These are phyloP conservation scores for Benitochromis conjunctus DNA, from an alignment of 2,113 vertebrate genomes.

Conservation along the genomic window DNA sequence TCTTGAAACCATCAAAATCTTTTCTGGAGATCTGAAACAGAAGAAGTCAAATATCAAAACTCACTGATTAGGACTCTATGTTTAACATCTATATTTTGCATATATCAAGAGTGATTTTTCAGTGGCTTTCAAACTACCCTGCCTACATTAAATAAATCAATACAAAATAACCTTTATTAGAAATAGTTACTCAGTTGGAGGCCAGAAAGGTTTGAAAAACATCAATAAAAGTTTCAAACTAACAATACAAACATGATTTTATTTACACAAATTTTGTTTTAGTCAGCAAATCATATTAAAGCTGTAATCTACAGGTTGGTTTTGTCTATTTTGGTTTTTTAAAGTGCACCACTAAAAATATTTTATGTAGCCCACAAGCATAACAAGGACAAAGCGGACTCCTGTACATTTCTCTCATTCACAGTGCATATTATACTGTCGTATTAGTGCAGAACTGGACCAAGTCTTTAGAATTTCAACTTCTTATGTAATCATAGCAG, in stretches of 20 bases:
- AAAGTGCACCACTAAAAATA: background rate
- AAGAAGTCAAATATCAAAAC: background rate
- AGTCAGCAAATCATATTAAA: background rate
- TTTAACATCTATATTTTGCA: background rate
- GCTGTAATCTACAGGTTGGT: background rate
- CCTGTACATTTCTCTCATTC: background rate
- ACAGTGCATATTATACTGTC: background rate
- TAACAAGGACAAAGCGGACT: background rate
- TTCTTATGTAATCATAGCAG: background rate
- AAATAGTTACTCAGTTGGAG: background rate
- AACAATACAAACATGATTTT: background rate
- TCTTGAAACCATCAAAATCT: slow-evolving; percentile 92
- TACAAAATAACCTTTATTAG: background rate
- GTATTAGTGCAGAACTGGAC: background rate
- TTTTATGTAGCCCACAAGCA: no score
- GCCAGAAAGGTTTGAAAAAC: background rate
- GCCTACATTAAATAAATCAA: background rate
- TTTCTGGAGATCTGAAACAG: slow-evolving; percentile 83
- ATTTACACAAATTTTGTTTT: background rate
- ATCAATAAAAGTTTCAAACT: background rate
- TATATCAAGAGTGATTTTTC: background rate
- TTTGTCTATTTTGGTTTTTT: background rate
- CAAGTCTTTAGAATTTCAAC: background rate
- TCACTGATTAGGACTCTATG: background rate
- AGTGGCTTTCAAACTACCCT: background rate